Evolutionary conservation across 1,140 invertebrate genomes (phyloP), one percentile per base, ranked within the genome.

Genomic region (Conus betulinus): DNA sequence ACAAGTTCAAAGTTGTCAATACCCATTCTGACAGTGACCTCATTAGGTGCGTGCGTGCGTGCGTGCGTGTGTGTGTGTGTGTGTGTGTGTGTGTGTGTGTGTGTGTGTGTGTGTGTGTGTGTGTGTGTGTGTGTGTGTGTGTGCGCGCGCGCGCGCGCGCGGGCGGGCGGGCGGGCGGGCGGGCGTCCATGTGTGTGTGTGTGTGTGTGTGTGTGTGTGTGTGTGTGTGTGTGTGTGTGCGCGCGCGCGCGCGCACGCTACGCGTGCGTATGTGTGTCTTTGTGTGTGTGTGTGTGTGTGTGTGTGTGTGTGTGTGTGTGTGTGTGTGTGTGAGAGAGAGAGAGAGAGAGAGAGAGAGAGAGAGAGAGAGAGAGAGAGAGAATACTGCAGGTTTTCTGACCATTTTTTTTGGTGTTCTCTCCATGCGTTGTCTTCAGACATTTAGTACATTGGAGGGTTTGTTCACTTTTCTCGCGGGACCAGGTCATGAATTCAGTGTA

Each of bases 181-280:
- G 74, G 27, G 74, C 6, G 76, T 78, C 25, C 6, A 23, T 51
- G 25, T 27, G 76, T 78, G 76, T 78, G 76, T 78, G 76, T 78
- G 25, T 78, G 76, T 78, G 76, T 78, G 76, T 78, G 76, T 78
- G 76, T 78, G 76, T 78, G 76, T 78, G 76, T 78, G 76, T 78
- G 76, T 78, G 76, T 78, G 76, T 78, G 76, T 78, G 76, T 78
- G 76, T 78, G 76, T 78, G 76, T 27, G 25, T 27, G n/a, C 20
- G 67, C 20, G 67, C 20, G 15, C 5, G 15, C 20, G 17, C 20
- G 15, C 20, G 17, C 67, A 71, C 7, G 5, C 7, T 20, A 71
- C 20, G 17, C 67, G 20, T 71, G n/a, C 20, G 15, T 71, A 5
- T 10, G 17, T 71, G 5, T 71, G 17, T 20, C 7, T 20, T 5